These are phyloP conservation scores for Leucophenga montana DNA, from an alignment of 2,888 invertebrate genomes.

Conservation along the genomic window DNA sequence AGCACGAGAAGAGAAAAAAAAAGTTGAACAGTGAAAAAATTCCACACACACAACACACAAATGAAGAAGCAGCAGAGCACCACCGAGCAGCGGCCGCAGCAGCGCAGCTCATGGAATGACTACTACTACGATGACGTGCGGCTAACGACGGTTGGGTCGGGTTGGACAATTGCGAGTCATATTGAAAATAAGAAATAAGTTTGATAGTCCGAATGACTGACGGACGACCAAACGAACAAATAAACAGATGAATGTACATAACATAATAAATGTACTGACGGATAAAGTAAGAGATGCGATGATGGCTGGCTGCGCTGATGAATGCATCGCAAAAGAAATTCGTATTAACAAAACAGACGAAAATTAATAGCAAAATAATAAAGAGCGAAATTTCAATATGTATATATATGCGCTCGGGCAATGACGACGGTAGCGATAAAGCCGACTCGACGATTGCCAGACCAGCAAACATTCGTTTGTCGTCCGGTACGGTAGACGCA, in stretches of 20 bases:
- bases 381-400: constrained; percentile 25
- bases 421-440: not conserved
- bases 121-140: constrained; percentile 35
- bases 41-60: constrained; percentile 55
- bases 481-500: not conserved
- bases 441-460: not conserved
- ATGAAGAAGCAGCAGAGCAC: not conserved
- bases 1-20: constrained; percentile 49
- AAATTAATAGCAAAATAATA: not conserved
- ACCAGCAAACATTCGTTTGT: too few relatives aligned
- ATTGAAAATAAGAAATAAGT: constrained; percentile 1
- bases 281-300: too few relatives aligned
- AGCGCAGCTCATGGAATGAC: constrained; percentile 31
- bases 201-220: not conserved
- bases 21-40: constrained; percentile 63
- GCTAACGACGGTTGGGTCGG: not conserved
- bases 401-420: not conserved
- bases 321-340: not conserved
- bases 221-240: not conserved
- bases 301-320: too few relatives aligned
- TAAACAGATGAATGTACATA: not conserved
- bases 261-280: not conserved
- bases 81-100: constrained; percentile 16
- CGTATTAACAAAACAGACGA: constrained; percentile 7
- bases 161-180: constrained; percentile 4